phyloP scores from a whole-genome alignment of 2,888 invertebrate species.

The Xiphydria camelus region DNA sequence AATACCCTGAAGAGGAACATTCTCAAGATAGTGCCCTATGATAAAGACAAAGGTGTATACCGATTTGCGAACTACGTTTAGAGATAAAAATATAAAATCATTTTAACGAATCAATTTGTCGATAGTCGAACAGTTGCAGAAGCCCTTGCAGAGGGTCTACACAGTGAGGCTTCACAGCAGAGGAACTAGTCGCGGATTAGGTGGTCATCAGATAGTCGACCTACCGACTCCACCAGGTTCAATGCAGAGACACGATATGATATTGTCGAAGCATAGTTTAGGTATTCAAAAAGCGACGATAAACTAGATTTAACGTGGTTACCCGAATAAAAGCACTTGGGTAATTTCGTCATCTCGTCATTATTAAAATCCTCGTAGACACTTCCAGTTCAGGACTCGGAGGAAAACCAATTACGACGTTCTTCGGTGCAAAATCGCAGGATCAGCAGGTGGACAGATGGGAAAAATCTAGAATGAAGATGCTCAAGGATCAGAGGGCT shows the following conservation, averaged over 20 bases:
- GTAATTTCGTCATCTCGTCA: too few relatives aligned
- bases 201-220: too few relatives aligned
- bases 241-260: conserved; percentile 4
- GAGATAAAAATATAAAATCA: too few relatives aligned
- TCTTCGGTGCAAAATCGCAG: background rate
- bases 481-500: background rate
- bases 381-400: background rate
- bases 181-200: background rate
- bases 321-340: too few relatives aligned
- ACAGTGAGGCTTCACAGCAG: background rate
- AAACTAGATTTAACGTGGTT: too few relatives aligned
- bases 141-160: too few relatives aligned
- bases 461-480: too few relatives aligned
- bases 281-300: conserved; percentile 15
- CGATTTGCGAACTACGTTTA: too few relatives aligned
- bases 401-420: background rate
- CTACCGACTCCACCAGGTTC: conserved; percentile 10
- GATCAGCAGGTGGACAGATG: too few relatives aligned
- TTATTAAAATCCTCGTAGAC: background rate
- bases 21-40: conserved; percentile 62
- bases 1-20: conserved; percentile 72
- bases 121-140: conserved; percentile 6
- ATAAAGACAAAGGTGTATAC: conserved; percentile 27
- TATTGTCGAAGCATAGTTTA: conserved; percentile 20
- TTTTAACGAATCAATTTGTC: too few relatives aligned